A percentile compares a stretch with the other conserved stretches of the same genome.
Evolutionary conservation across 2,113 vertebrate genomes (phyloP).

Genomic region (Eclectus roratus): DNA sequence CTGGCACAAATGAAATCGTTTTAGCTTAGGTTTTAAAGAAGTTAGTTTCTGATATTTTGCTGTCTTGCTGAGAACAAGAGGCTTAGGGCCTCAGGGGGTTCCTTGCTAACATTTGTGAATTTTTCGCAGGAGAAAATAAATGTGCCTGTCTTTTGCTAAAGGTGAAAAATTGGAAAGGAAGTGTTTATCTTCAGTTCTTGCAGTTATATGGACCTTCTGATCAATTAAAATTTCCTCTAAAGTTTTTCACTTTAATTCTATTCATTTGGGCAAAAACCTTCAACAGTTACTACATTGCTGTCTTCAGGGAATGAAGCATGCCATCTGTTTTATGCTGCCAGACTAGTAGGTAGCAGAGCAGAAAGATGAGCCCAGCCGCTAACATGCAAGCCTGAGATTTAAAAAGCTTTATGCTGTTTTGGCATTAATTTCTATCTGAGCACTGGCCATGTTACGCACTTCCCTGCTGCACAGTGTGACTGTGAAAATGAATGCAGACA

Average conservation of each 20-base stretch:
- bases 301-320: background rate
- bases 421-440: background rate
- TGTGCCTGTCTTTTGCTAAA: background rate
- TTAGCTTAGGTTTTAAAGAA: background rate
- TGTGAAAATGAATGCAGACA: background rate
- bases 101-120: background rate
- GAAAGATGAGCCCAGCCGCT: background rate
- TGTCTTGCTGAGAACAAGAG: background rate
- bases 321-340: background rate
- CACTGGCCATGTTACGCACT: background rate
- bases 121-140: background rate
- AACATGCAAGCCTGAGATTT: background rate
- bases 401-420: background rate
- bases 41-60: background rate
- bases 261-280: background rate
- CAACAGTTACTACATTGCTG: background rate
- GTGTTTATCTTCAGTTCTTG: background rate
- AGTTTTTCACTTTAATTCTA: background rate
- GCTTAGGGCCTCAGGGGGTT: background rate
- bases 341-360: background rate
- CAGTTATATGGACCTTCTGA: background rate
- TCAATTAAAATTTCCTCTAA: background rate
- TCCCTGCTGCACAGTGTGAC: background rate
- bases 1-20: background rate
- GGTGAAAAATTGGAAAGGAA: background rate